Base-by-base conservation (phyloP, 2,888 invertebrate genomes). In the Alentia gelatinosa region DNA sequence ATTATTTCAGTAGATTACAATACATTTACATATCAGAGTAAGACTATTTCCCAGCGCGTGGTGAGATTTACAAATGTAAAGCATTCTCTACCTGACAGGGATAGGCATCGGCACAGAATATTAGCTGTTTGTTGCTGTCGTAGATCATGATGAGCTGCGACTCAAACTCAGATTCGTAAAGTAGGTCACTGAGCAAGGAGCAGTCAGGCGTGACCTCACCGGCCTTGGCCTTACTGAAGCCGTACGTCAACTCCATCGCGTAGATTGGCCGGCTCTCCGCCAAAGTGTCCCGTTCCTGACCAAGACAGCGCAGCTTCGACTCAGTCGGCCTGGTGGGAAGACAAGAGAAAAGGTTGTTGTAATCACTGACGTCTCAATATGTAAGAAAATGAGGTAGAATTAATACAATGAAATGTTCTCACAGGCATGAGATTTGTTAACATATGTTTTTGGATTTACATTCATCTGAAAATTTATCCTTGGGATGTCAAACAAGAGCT, bases 141-240 rank as follows among this genome's bases (percentile, higher is more conserved):
- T 98, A 99, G 92, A 99, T 95, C 98, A 99, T 98, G 99, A 99
- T 99, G 96, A 99, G 97, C 96, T 99, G 99, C 9, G 98, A 98
- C 96, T 99, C 99, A 95, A 98, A 98, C 96, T 99, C 99, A 0
- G 98, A 98, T 96, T 99, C 99, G 96, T 99, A 99, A 68, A 99
- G 97, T 95, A 98, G 97, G 95, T 98, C 98, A 95, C 98, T 98
- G 56, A 99, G 97, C 91, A 98, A 95, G 0, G 98, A 97, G 91
- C 98, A 94, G 92, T 95, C 95, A 12, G 95, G 94, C 39, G 93
- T 94, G 68, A 96, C 94, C 96, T 99, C 99, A 1, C 98, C 97
- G 0, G 97, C 37, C 35, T 84, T 94, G 93, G 96, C 96, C 92
- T 98, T 97, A 94, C 97, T 98, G 95, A 99, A 98, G 95, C 97